A percentile compares a stretch with the other conserved stretches of the same genome.
These are phyloP conservation scores for Temnothorax curvispinosus DNA, from an alignment of 1,140 invertebrate genomes.

Conservation along the genomic window DNA sequence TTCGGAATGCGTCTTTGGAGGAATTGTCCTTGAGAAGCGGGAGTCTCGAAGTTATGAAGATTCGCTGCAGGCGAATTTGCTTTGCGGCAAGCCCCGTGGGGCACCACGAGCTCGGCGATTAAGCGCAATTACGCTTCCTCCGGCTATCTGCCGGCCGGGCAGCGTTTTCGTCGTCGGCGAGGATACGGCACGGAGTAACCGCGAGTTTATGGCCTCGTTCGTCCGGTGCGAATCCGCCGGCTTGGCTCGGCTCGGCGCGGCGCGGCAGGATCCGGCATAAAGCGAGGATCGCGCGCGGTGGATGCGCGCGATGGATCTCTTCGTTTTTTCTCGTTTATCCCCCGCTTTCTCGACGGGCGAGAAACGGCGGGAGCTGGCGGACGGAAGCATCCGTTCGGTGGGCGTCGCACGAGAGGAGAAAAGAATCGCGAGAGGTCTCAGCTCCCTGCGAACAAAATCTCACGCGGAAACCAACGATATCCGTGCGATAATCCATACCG, in stretches of 20 bases:
- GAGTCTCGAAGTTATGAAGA: not conserved
- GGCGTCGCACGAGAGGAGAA: not conserved
- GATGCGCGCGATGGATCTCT: constrained; percentile 41
- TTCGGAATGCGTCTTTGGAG: not conserved
- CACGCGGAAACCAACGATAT: not conserved
- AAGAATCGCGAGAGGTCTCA: not conserved
- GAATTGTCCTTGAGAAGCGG: not conserved
- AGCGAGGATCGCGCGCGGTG: constrained; percentile 29
- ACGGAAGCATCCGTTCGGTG: not conserved
- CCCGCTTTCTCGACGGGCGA: constrained; percentile 2
- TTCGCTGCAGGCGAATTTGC: not conserved
- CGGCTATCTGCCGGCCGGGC: not conserved
- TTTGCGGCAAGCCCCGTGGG: constrained; percentile 15
- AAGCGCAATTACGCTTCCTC: constrained; percentile 55
- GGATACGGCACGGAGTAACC: constrained; percentile 29
- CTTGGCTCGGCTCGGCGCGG: constrained; percentile 20
- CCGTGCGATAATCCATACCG: not conserved
- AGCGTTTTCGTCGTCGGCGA: constrained; percentile 23
- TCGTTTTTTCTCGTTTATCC: constrained; percentile 33
- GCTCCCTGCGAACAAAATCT: not conserved
- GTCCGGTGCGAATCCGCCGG: constrained; percentile 36
- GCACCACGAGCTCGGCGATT: constrained; percentile 37
- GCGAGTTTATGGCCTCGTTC: constrained; percentile 35
- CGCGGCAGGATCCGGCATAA: constrained; percentile 27
- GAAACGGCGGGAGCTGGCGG: not conserved